Evolutionary conservation across 2,113 vertebrate genomes (phyloP).

Genomic region (Phyllostomus discolor): DNA sequence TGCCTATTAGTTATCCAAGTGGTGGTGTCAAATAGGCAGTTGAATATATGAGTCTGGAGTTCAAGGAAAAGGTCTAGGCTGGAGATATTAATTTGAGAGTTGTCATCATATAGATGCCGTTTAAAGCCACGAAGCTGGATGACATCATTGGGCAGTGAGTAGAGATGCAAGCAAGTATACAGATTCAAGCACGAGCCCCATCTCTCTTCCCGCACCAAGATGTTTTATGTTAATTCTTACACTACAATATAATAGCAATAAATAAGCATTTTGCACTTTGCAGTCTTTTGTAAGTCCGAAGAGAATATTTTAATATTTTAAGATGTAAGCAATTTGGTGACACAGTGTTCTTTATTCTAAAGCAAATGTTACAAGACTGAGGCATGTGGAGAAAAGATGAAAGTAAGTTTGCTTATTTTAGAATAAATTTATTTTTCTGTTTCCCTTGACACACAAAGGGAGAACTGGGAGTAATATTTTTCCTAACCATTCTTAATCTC

Average conservation of each 20-base stretch:
- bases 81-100: conserved; percentile 15
- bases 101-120: conserved; percentile 35
- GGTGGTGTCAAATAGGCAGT: neutral
- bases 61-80: conserved; percentile 25
- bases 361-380: conserved; percentile 49
- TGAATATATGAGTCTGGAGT: conserved; percentile 35
- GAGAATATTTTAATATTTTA: conserved; percentile 35
- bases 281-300: conserved; percentile 38
- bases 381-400: conserved; percentile 57
- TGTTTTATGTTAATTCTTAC: neutral
- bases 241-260: neutral
- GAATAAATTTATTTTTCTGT: conserved; percentile 67
- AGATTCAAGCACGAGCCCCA: neutral
- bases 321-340: conserved; percentile 60
- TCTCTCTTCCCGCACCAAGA: neutral
- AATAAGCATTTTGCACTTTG: conserved; percentile 13
- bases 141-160: neutral
- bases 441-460: conserved; percentile 58
- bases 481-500: conserved; percentile 54
- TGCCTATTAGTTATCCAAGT: conserved; percentile 9
- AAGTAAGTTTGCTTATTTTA: conserved; percentile 69
- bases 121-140: neutral
- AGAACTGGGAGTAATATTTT: conserved; percentile 69
- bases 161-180: neutral
- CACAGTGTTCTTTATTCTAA: conserved; percentile 46